Conservation (phyloP, 2,797 vertebrate genomes). For the Orientallactaga sibirica region DNA sequence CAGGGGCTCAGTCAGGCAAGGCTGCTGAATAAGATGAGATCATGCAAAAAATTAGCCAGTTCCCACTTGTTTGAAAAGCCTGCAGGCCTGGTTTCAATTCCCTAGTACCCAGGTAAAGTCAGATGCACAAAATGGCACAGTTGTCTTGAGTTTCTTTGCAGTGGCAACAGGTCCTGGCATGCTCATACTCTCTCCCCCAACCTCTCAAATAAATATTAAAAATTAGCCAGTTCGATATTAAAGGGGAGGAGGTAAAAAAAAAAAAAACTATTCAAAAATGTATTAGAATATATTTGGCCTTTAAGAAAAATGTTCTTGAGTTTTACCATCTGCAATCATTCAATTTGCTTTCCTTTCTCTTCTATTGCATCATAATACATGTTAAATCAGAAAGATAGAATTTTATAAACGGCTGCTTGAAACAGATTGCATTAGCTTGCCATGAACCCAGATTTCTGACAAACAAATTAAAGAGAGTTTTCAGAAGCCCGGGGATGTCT, state of each 20-base stretch:
- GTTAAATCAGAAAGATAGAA: not conserved
- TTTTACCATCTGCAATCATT: not conserved
- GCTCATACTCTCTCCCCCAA: too few relatives aligned
- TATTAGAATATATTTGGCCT: not conserved
- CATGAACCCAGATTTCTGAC: not conserved
- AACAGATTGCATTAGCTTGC: not conserved
- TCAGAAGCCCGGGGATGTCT: accelerated
- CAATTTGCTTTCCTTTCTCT: not conserved
- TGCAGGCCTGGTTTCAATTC: too few relatives aligned
- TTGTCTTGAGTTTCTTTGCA: too few relatives aligned
- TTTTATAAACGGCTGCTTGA: not conserved
- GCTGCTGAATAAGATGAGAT: not conserved
- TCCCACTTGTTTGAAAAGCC: not conserved
- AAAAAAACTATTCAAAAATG: not conserved
- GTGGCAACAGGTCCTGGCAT: too few relatives aligned
- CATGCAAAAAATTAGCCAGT: not conserved
- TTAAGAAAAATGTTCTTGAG: not conserved
- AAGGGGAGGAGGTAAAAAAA: not conserved
- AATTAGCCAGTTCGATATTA: not conserved
- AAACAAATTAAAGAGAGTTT: not conserved
- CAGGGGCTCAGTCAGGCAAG: not conserved
- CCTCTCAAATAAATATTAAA: not conserved
- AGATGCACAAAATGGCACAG: too few relatives aligned
- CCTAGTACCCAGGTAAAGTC: too few relatives aligned
- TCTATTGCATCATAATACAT: not conserved